Conservation (phyloP, 35 echinoderm and acorn worm species). For the Apostichopus japonicus region DNA sequence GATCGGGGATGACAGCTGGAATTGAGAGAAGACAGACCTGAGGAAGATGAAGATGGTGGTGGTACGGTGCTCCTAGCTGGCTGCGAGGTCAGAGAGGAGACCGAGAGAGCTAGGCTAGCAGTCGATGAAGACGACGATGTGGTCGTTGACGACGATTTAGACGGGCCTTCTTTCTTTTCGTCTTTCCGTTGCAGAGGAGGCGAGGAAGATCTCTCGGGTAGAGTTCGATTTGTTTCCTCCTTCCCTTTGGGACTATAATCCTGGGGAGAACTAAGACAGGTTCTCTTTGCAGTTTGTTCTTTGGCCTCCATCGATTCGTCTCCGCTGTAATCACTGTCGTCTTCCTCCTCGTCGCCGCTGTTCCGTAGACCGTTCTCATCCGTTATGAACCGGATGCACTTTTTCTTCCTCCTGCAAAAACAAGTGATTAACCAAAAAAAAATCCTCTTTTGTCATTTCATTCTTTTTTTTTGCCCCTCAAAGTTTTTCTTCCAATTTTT, state of each 20-base stretch:
- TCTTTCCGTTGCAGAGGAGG: constrained; percentile 12
- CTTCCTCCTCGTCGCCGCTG: constrained; percentile 72
- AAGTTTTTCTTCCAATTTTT: too few species aligned
- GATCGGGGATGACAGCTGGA: constrained; percentile 41
- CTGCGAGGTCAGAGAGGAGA: constrained; percentile 69
- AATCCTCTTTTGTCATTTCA: too few species aligned
- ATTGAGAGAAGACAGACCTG: constrained; percentile 50
- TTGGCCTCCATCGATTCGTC: constrained; percentile 55
- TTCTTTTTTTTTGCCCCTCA: too few species aligned
- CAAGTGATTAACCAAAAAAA: too few species aligned
- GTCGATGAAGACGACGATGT: constrained; percentile 29
- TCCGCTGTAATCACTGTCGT: constrained; percentile 65
- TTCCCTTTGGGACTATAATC: constrained; percentile 13
- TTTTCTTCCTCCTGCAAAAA: constrained; percentile 99
- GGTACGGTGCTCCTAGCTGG: constrained; percentile 52
- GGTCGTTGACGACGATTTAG: constrained; percentile 47
- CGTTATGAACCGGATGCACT: constrained; percentile 94
- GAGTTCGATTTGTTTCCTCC: constrained; percentile 1
- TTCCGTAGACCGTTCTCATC: constrained; percentile 79
- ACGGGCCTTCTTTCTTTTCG: constrained; percentile 25
- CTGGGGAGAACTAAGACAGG: constrained; percentile 6
- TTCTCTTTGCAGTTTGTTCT: constrained; percentile 18
- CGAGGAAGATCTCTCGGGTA: constrained; percentile 20
- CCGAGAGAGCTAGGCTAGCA: constrained; percentile 23
- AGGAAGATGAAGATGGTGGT: constrained; percentile 37